phyloP scores from a whole-genome alignment of 2,797 vertebrate genomes.

The Acrossocheilus fasciatus region DNA sequence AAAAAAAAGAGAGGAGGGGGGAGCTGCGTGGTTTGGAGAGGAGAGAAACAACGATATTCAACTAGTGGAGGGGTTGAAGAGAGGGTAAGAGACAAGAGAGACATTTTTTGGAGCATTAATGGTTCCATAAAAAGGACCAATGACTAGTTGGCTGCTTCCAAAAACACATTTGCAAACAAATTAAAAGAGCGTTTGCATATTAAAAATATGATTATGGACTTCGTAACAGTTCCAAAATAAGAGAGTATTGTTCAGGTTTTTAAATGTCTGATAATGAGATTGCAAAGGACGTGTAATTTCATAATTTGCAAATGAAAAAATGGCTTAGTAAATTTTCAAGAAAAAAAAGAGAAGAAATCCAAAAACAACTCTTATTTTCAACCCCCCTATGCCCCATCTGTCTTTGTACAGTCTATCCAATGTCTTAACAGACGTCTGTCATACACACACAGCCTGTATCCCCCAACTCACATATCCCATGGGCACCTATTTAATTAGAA shows the following conservation, averaged over 20 bases:
- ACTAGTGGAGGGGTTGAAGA: neutral
- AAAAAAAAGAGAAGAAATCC: neutral
- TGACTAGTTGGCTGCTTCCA: neutral
- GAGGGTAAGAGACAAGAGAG: conserved; percentile 3
- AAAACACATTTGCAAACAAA: conserved; percentile 23
- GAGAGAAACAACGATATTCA: conserved; percentile 9
- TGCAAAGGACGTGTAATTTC: neutral
- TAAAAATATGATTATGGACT: neutral
- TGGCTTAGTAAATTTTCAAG: neutral
- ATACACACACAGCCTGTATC: conserved; percentile 13
- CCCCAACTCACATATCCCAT: neutral
- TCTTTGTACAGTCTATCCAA: neutral
- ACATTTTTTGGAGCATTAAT: conserved; percentile 1
- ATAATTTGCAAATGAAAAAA: neutral
- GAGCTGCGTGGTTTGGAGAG: conserved; percentile 21
- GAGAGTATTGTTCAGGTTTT: neutral
- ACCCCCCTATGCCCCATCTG: neutral
- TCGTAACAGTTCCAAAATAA: neutral
- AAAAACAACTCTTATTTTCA: neutral
- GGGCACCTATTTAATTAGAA: too few relatives aligned
- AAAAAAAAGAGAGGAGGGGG: conserved; percentile 21
- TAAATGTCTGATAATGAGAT: neutral
- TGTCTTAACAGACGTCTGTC: neutral
- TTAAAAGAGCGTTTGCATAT: neutral
- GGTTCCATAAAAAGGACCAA: conserved; percentile 15